A percentile compares a stretch with the other conserved stretches of the same genome.
Evolutionary conservation across 2,797 vertebrate species (phyloP).

Genomic region (Sarcophilus harrisii): DNA sequence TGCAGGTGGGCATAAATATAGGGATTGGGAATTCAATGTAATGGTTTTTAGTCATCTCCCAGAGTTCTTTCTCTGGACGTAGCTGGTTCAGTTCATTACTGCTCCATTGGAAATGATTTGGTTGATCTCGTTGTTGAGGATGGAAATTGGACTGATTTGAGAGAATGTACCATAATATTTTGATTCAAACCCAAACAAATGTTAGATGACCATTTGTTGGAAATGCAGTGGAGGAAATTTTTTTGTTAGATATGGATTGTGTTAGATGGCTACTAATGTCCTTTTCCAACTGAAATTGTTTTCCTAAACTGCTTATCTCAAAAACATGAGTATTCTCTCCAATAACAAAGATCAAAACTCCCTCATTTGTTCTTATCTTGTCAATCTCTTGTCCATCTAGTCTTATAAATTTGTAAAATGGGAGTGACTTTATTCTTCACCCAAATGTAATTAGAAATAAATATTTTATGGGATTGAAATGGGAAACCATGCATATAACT

Average conservation of each 20-base stretch:
- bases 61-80: no score
- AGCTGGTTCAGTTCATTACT: no score
- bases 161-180: not conserved
- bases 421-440: not conserved
- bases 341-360: not conserved
- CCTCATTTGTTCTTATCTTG: not conserved
- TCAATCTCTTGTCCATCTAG: not conserved
- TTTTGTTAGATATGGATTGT: not conserved
- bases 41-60: no score
- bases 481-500: not conserved
- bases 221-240: not conserved
- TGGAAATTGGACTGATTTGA: not conserved
- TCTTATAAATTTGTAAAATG: not conserved
- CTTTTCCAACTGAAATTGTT: not conserved
- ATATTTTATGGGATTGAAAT: not conserved
- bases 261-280: not conserved
- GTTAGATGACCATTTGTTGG: not conserved
- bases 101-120: no score
- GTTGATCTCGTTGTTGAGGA: no score
- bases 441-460: not conserved
- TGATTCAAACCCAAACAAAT: not conserved
- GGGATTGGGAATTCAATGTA: no score
- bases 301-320: not conserved
- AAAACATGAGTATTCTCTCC: not conserved
- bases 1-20: no score